A percentile compares a stretch with the other conserved stretches of the same genome.
Conservation (phyloP, 2,888 invertebrate species). For the Microplitis deprimator region DNA sequence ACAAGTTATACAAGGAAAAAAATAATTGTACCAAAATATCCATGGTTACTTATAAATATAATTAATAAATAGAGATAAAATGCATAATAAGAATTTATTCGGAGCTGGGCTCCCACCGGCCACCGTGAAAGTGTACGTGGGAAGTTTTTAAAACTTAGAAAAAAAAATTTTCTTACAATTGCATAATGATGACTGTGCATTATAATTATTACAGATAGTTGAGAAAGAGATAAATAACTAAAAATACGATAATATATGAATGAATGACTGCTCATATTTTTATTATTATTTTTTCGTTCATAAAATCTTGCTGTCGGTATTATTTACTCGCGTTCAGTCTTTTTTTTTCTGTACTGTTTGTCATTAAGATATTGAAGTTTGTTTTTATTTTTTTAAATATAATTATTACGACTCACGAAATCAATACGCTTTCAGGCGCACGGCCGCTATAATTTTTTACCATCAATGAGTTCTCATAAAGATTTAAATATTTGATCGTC, state of each 20-base stretch:
- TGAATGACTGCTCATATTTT: conserved; percentile 61
- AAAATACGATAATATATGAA: conserved; percentile 45
- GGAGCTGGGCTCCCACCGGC: conserved; percentile 70
- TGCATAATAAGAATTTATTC: conserved; percentile 68
- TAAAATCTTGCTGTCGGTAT: conserved; percentile 33
- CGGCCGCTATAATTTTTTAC: conserved; percentile 50
- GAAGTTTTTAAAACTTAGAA: conserved; percentile 63
- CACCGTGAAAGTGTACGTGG: conserved; percentile 65
- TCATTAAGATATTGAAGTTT: conserved; percentile 1
- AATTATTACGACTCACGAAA: conserved; percentile 45
- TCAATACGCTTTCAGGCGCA: conserved; percentile 43
- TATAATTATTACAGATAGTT: conserved; percentile 46
- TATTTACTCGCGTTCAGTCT: conserved; percentile 29
- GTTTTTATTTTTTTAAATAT: conserved; percentile 16
- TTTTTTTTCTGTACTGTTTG: conserved; percentile 46
- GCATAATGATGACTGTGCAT: conserved; percentile 65
- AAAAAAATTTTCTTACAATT: conserved; percentile 68
- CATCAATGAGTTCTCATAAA: conserved; percentile 42
- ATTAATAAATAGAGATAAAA: conserved; percentile 69
- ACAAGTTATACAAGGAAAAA: conserved; percentile 59
- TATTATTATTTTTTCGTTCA: conserved; percentile 51
- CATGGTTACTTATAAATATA: conserved; percentile 70
- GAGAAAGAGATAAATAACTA: conserved; percentile 27
- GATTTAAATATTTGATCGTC: conserved; percentile 41
- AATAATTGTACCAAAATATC: conserved; percentile 71